Conservation (phyloP, 1,140 invertebrate species). For the Sesamia nonagrioides region DNA sequence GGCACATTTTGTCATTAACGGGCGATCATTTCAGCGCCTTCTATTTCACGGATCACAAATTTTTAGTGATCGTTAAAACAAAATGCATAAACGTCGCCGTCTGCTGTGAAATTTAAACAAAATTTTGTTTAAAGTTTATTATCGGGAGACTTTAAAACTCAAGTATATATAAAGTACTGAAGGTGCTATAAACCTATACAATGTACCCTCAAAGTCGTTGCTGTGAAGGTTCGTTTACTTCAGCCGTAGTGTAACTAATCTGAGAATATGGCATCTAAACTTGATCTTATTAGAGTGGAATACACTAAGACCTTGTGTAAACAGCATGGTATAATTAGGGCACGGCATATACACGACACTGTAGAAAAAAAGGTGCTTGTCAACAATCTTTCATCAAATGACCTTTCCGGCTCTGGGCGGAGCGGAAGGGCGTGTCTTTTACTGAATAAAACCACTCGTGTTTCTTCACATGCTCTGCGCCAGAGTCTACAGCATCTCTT, state of each 20-base stretch:
- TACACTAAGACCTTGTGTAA: not conserved
- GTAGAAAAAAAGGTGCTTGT: too few relatives aligned
- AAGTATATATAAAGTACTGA: conserved; percentile 7
- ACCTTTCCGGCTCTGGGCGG: too few relatives aligned
- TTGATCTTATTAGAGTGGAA: conserved; percentile 18
- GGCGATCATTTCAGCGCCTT: conserved; percentile 52
- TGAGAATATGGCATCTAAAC: conserved; percentile 2
- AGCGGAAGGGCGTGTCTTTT: too few relatives aligned
- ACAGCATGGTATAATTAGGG: too few relatives aligned
- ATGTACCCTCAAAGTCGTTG: conserved; percentile 21
- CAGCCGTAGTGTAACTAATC: conserved; percentile 4
- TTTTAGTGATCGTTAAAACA: conserved; percentile 61
- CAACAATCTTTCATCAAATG: too few relatives aligned
- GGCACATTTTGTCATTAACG: conserved; percentile 51
- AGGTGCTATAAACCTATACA: conserved; percentile 21
- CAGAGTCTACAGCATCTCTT: too few relatives aligned
- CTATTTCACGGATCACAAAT: conserved; percentile 61
- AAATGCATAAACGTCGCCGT: conserved; percentile 50
- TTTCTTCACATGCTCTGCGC: too few relatives aligned
- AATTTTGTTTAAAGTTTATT: conserved; percentile 52
- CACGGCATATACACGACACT: too few relatives aligned
- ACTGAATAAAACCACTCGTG: too few relatives aligned
- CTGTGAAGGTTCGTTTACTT: conserved; percentile 25
- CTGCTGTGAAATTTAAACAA: conserved; percentile 52
- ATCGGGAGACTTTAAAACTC: conserved; percentile 34